phyloP scores from a whole-genome alignment of 2,888 invertebrate species.

The Bellardia bayeri region DNA sequence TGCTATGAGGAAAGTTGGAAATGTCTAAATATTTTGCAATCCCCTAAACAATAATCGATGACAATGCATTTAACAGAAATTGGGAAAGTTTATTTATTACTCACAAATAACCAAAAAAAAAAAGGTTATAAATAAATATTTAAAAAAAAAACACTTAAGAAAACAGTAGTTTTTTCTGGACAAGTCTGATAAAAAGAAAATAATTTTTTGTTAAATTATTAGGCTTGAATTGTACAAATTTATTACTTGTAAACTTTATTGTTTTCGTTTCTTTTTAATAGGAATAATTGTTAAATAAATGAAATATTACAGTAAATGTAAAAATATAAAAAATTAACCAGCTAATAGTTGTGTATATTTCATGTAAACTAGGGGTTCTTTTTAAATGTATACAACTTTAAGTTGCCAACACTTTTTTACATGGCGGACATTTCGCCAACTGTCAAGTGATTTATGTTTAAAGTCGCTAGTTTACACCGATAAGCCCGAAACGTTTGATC shows the following conservation, averaged over 20 bases:
- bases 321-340: too few species aligned
- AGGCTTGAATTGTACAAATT: background rate
- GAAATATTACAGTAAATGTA: background rate
- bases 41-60: background rate
- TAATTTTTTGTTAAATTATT: constrained; percentile 4
- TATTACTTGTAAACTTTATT: background rate
- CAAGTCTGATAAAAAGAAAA: background rate
- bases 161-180: background rate
- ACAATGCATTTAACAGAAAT: constrained; percentile 15
- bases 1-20: background rate
- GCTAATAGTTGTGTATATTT: too few species aligned
- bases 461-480: too few species aligned
- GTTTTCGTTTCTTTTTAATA: background rate
- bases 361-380: too few species aligned
- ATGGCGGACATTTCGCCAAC: too few species aligned
- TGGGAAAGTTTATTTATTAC: constrained; percentile 31
- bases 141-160: background rate
- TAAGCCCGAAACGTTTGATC: too few species aligned
- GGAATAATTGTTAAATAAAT: background rate
- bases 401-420: too few species aligned
- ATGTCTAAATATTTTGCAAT: constrained; percentile 10
- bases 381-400: too few species aligned
- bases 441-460: too few species aligned
- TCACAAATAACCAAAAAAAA: background rate
- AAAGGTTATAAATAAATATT: background rate